These are phyloP conservation scores for Micrasema minimum DNA, from an alignment of 1,140 invertebrate species.

Conservation along the genomic window DNA sequence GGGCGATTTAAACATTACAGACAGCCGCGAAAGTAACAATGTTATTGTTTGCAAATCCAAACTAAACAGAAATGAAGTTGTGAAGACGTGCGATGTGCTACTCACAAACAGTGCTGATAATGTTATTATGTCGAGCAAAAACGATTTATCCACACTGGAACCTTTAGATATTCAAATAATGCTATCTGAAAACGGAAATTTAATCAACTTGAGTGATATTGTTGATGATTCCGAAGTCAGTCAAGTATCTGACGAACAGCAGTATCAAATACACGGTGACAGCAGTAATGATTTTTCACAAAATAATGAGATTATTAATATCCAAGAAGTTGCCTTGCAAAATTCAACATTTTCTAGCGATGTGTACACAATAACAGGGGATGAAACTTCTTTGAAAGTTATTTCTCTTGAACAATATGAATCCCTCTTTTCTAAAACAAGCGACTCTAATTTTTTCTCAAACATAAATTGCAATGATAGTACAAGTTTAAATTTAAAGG, in stretches of 20 bases:
- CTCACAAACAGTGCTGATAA: constrained; percentile 32
- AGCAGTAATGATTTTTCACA: constrained; percentile 2
- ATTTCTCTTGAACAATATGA: constrained; percentile 44
- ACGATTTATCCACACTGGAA: constrained; percentile 8
- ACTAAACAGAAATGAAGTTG: constrained; percentile 40
- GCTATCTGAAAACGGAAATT: constrained; percentile 40
- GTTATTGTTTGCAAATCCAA: constrained; percentile 44
- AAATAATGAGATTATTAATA: constrained; percentile 37
- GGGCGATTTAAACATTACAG: background rate
- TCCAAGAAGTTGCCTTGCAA: constrained; percentile 35
- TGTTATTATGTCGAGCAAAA: constrained; percentile 8
- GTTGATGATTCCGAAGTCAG: constrained; percentile 9
- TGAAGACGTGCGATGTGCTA: constrained; percentile 44
- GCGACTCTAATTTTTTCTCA: constrained; percentile 14
- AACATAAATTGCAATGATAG: constrained; percentile 25
- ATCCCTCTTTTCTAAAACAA: constrained; percentile 37
- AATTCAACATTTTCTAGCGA: constrained; percentile 10
- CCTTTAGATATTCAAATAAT: constrained; percentile 50
- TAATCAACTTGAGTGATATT: constrained; percentile 46
- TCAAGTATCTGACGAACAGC: background rate
- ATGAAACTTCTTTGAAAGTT: constrained; percentile 44
- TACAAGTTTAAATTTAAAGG: constrained; percentile 10
- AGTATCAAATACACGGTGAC: constrained; percentile 5
- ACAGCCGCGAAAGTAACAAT: constrained; percentile 31
- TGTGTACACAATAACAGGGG: constrained; percentile 40